Evolutionary conservation across 2,888 invertebrate genomes (phyloP).

Genomic region (Trissolcus japonicus): DNA sequence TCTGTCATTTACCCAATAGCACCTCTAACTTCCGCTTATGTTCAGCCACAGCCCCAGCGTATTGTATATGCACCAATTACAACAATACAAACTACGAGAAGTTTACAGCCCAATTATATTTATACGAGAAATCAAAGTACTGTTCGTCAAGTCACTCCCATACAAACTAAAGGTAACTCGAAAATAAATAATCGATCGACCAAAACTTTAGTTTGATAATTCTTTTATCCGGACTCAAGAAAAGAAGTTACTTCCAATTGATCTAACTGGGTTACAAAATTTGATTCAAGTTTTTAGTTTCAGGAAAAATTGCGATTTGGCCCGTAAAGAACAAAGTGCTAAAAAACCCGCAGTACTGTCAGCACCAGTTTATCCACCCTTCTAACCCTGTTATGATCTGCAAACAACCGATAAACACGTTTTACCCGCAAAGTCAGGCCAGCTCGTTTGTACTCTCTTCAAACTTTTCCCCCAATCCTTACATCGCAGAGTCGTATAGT

Average conservation of each 20-base stretch:
- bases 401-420: constrained; percentile 63
- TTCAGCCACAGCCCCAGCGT: constrained; percentile 60
- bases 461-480: constrained; percentile 63
- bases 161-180: constrained; percentile 63
- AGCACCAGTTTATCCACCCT: constrained; percentile 60
- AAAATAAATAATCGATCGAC: too few relatives aligned
- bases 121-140: constrained; percentile 64
- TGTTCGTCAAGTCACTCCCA: constrained; percentile 57
- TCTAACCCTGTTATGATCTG: constrained; percentile 65
- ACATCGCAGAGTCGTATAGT: constrained; percentile 65
- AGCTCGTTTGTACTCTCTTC: constrained; percentile 66
- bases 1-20: constrained; percentile 56
- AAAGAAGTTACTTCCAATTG: too few relatives aligned
- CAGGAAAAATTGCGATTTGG: constrained; percentile 66
- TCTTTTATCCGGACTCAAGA: too few relatives aligned
- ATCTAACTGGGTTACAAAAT: background rate
- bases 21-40: constrained; percentile 57
- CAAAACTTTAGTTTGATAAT: too few relatives aligned
- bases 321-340: constrained; percentile 64
- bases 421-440: constrained; percentile 57
- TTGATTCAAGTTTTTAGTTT: constrained; percentile 13
- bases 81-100: constrained; percentile 65
- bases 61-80: constrained; percentile 67
- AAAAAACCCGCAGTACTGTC: constrained; percentile 62
- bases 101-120: constrained; percentile 65